These are phyloP conservation scores for Chelon auratus DNA, from an alignment of 2,797 vertebrate genomes.

Conservation along the genomic window DNA sequence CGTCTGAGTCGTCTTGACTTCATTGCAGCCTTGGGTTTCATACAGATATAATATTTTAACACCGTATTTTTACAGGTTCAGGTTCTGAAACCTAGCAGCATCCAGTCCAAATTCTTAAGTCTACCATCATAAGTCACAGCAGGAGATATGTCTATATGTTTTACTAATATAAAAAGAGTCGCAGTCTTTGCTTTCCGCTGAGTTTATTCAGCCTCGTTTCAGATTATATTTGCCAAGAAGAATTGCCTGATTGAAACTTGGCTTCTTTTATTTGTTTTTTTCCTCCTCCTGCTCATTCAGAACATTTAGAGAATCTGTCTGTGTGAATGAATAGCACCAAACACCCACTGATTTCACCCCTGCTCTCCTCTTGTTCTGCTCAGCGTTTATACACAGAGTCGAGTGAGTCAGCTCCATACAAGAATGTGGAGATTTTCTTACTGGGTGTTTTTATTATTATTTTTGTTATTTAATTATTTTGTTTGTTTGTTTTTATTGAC, in stretches of 20 bases:
- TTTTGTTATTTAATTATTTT: too few relatives aligned
- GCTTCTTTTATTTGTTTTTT: neutral
- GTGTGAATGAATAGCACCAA: constrained; percentile 71
- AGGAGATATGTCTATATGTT: neutral
- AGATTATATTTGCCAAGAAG: constrained; percentile 13
- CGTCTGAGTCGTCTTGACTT: too few relatives aligned
- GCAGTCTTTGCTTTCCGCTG: neutral
- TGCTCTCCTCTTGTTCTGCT: constrained; percentile 59
- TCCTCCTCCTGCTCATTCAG: constrained; percentile 53
- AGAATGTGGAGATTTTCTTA: constrained; percentile 24
- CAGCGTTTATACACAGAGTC: constrained; percentile 57
- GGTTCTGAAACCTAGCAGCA: neutral
- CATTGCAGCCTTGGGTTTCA: too few relatives aligned
- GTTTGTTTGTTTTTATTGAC: constrained; percentile 14
- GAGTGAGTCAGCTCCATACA: constrained; percentile 65
- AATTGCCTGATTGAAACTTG: constrained; percentile 26
- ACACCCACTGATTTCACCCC: constrained; percentile 64
- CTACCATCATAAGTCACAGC: neutral
- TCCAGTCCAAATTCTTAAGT: neutral
- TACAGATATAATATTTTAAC: too few relatives aligned
- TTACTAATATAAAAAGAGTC: neutral
- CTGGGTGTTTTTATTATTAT: neutral
- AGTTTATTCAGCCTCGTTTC: constrained; percentile 7
- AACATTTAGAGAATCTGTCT: constrained; percentile 42
- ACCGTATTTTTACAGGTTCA: too few relatives aligned